Conservation (phyloP, 2,888 invertebrate species). For the Teleogryllus oceanicus region DNA sequence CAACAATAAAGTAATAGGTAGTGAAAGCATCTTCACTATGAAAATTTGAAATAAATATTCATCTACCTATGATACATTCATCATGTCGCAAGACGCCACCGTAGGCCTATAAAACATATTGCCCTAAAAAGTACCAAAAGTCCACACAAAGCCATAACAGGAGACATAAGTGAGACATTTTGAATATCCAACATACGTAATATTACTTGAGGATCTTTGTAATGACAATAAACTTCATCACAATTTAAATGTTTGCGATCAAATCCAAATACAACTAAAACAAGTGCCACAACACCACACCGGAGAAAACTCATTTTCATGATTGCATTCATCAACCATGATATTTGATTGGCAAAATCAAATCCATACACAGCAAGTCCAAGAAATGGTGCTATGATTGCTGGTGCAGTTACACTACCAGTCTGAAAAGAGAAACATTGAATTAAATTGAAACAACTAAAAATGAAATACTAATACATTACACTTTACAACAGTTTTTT, state of each 20-base stretch:
- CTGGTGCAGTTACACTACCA: conserved; percentile 64
- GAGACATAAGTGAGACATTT: conserved; percentile 55
- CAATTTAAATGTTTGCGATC: conserved; percentile 57
- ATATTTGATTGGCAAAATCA: conserved; percentile 63
- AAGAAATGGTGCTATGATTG: conserved; percentile 62
- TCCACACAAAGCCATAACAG: conserved; percentile 53
- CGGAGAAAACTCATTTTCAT: conserved; percentile 66
- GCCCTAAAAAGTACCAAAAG: conserved; percentile 57
- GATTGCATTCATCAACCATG: conserved; percentile 57
- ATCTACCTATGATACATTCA: conserved; percentile 23
- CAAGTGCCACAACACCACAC: conserved; percentile 61
- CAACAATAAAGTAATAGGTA: not conserved
- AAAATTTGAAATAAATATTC: conserved; percentile 9
- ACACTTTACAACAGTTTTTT: no score
- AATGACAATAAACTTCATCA: conserved; percentile 59
- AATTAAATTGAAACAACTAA: no score
- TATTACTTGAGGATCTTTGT: conserved; percentile 57
- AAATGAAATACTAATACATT: no score
- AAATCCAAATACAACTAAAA: conserved; percentile 62
- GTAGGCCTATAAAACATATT: conserved; percentile 57
- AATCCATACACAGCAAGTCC: conserved; percentile 67
- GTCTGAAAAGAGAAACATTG: conserved; percentile 51
- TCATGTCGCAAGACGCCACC: conserved; percentile 55
- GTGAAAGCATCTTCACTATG: not conserved
- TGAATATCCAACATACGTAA: conserved; percentile 60